phyloP scores from a whole-genome alignment of 2,113 vertebrate genomes.

The Salvelinus sp. region DNA sequence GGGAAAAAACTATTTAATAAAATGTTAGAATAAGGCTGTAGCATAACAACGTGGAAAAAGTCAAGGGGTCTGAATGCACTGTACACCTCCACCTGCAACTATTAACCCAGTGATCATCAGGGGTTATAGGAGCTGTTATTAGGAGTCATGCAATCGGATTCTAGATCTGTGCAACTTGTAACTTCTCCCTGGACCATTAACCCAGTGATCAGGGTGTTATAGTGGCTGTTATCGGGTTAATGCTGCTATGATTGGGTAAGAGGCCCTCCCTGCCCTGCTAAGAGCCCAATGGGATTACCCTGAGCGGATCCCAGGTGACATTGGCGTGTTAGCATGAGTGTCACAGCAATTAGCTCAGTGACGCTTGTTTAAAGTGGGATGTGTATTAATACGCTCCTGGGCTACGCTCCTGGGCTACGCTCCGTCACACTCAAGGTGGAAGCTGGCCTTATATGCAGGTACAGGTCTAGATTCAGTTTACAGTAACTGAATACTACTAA shows the following conservation, averaged over 20 bases:
- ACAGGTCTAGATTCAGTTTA: neutral
- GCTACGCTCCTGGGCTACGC: neutral
- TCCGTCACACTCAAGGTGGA: neutral
- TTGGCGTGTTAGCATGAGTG: conserved; percentile 25
- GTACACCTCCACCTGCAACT: neutral
- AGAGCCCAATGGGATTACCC: conserved; percentile 49
- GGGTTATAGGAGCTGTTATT: no score
- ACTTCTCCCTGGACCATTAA: neutral
- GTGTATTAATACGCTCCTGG: neutral
- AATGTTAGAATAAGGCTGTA: no score
- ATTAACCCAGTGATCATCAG: neutral
- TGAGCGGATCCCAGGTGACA: conserved; percentile 48
- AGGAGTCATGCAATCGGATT: neutral
- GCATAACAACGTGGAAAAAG: no score
- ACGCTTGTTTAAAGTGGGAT: neutral
- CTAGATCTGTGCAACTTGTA: neutral
- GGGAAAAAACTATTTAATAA: no score
- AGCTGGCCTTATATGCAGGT: neutral
- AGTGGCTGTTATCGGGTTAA: conserved; percentile 40
- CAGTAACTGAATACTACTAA: neutral
- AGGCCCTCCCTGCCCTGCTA: conserved; percentile 13
- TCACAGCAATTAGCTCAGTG: conserved; percentile 2
- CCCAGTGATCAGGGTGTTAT: conserved; percentile 16
- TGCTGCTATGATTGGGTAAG: conserved; percentile 6
- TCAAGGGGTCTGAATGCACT: no score